Base-by-base conservation (phyloP, 23 tunicate genomes). In the Aplidium turbinatum region DNA sequence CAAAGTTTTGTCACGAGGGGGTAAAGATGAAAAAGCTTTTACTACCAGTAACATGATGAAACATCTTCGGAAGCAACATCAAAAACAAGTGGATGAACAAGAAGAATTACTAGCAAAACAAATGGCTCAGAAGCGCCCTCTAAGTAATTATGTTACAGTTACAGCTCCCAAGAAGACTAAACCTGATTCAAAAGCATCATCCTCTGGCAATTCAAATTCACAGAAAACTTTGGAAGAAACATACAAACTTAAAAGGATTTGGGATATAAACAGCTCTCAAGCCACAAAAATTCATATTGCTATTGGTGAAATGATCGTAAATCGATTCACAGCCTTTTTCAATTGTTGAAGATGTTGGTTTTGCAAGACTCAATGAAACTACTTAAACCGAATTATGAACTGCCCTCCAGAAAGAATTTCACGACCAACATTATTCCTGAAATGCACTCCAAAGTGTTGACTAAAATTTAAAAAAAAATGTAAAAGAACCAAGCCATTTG, bases 321-420 rank as follows among this genome's bases (percentile, higher is more conserved):
- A 42, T 78, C 1, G 86, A 81, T 70, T 48, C 34, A 22, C 86
- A 70, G 47, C 86, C 86, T 20, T 70, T 81, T 61, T 73, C 71
- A 27, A 36, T 70, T 21, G 78, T 81, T 34, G 56, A 58, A 26
- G 78, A 70, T 55, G 55, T 70, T 30, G 86, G 86, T 28, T 81
- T 81, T 57, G 39, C 34, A 7, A 65, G 72, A 38, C 58, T 70
- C 33, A 2, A 39, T 55, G 62, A 65, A 65, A 35, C 3, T 13
- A 11, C 50, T 65, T 18, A 35, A 38, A 18, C 72, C 72, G 18
- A 65, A 65, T 21, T 65, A 65, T 65, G 50, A 65, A 65, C 9
- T 65, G 27, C 72, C 72, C 27, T 65, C 72, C 25, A 65, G 72
- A 38, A 65, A 65, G 38, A 36, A 35, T 38, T 36, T 65, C 23